Evolutionary conservation across 2,797 vertebrate species (phyloP).

Genomic region (Tangara arthus): DNA sequence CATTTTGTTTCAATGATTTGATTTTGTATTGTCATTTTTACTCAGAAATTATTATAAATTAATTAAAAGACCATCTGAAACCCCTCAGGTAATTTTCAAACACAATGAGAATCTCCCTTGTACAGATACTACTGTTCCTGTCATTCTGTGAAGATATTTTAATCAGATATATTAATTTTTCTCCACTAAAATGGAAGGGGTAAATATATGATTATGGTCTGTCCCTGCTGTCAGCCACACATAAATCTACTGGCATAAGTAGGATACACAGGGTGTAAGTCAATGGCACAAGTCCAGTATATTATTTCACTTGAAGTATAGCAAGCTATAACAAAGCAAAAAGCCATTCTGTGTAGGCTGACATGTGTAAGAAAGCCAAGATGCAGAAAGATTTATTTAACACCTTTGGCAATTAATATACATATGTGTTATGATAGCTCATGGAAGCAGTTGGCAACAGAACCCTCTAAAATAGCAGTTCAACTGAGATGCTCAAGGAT

Average conservation of each 20-base stretch:
- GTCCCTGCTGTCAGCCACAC: not conserved
- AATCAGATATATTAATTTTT: conserved; percentile 48
- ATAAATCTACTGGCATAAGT: conserved; percentile 9
- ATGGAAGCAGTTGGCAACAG: not conserved
- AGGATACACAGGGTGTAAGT: not conserved
- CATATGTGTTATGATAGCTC: conserved; percentile 14
- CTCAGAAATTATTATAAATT: conserved; percentile 43
- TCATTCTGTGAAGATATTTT: conserved; percentile 41
- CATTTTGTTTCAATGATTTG: conserved; percentile 30
- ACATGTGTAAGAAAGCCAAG: conserved; percentile 8
- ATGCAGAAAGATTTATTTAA: not conserved
- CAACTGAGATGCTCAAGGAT: not conserved
- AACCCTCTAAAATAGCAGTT: not conserved
- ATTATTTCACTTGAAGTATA: not conserved
- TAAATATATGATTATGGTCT: not conserved
- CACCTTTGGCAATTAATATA: conserved; percentile 35
- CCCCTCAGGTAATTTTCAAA: conserved; percentile 45
- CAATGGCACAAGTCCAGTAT: not conserved
- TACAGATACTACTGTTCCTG: not conserved
- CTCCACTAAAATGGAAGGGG: not conserved
- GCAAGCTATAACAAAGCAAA: not conserved
- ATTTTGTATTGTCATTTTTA: conserved; percentile 28
- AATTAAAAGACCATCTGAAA: conserved; percentile 59
- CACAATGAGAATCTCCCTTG: not conserved
- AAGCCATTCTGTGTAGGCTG: not conserved